phyloP scores from a whole-genome alignment of 2,797 vertebrate species.

The Xenops minutus region DNA sequence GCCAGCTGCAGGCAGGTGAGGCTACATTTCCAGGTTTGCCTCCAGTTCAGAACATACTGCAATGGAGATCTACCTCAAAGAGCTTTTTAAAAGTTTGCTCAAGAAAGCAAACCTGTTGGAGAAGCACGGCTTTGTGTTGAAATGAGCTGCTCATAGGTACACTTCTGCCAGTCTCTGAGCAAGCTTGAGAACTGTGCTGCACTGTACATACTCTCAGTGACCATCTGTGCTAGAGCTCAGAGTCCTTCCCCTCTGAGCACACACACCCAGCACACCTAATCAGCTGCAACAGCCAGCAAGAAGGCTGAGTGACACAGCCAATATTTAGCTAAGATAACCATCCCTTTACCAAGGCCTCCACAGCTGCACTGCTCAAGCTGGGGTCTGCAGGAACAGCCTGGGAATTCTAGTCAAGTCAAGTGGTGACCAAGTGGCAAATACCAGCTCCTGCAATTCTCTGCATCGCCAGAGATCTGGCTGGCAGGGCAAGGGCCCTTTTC shows the following conservation, averaged over 20 bases:
- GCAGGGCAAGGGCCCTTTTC: neutral
- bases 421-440: neutral
- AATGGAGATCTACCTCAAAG: neutral
- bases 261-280: neutral
- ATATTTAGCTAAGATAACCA: slow-evolving; percentile 46
- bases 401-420: neutral
- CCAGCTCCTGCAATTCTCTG: neutral
- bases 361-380: neutral
- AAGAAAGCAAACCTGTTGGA: neutral
- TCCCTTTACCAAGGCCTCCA: neutral
- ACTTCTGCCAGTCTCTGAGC: neutral
- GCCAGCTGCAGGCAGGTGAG: neutral
- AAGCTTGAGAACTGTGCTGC: neutral
- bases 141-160: neutral
- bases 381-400: neutral
- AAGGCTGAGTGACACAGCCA: neutral
- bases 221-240: neutral
- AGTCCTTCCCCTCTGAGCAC: neutral
- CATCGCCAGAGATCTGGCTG: fast-evolving
- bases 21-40: neutral
- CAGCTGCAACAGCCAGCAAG: neutral
- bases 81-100: neutral
- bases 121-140: neutral
- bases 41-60: neutral
- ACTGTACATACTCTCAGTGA: neutral